Base-by-base conservation (phyloP, 92 coral and sea anemone genomes). In the Phenganax subtilis region DNA sequence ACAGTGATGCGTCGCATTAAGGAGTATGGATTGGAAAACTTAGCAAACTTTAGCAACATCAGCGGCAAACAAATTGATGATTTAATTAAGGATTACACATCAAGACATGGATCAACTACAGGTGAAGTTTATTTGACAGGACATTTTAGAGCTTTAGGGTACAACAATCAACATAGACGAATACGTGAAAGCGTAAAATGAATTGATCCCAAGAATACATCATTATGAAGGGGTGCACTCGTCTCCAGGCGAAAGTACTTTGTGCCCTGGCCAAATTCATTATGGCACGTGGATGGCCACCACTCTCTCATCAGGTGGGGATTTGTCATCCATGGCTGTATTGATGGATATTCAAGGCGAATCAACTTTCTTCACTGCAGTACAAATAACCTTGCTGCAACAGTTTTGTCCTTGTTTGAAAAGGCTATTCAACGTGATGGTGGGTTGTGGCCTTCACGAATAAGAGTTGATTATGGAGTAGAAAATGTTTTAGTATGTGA, bases 241-340 rank as follows among this genome's bases (percentile, higher is more conserved):
- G 91, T 88, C 9, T 82, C 88, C 16, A 84, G 88, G 29, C 87
- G 89, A 70, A 80, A 10, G 52, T 88, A 88, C 87, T 88, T 86
- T 86, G 89, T 88, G 12, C 86, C 84, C 55, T 89, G 92, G 92
- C 92, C 90, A 72, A 89, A 84, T 78, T 89, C 93, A 14, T 60
- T 89, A 14, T 89, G 90, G 89, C 93, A 90, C 82, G 62, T 90
- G 16, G 91, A 90, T 81, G 91, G 97, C 47, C 97, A 92, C 58
- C 87, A 88, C 82, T 89, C 91, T 15, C 81, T 89, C 44, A 89
- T 90, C 61, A 82, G 87, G 25, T 90, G 93, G 93, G 86, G 86
- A 51, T 72, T 90, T 76, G 88, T 86, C n/a, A 82, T 88, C 27
- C 94, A 88, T 78, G 94, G 94, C 10, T 86, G 91, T 79, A 80